Percentiles rank a stretch among this genome's conserved stretches.
phyloP scores from a whole-genome alignment of 1,140 invertebrate species.

The Cydia amplana region DNA sequence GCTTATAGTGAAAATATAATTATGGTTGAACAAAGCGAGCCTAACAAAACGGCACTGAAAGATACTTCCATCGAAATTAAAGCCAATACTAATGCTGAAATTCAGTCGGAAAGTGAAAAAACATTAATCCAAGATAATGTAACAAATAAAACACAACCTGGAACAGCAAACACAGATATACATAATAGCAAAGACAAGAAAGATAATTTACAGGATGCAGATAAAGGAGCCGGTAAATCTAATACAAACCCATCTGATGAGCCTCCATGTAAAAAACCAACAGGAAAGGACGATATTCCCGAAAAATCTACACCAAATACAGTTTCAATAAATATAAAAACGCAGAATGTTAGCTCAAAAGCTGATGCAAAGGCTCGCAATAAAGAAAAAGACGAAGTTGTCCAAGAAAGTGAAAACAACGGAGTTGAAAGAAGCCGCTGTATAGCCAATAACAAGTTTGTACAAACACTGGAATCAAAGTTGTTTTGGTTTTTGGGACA shows the following conservation, averaged over 20 bases:
- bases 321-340: background rate
- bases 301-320: background rate
- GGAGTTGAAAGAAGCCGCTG: background rate
- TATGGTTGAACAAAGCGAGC: background rate
- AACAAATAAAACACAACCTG: background rate
- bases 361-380: background rate
- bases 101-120: background rate
- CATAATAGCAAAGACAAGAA: background rate
- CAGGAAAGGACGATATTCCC: background rate
- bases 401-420: background rate
- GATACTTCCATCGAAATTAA: background rate
- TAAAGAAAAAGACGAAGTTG: background rate
- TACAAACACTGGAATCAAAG: conserved; percentile 35
- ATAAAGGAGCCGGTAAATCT: background rate
- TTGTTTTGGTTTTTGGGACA: conserved; percentile 38
- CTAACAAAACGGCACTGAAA: background rate
- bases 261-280: background rate
- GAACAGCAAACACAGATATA: background rate
- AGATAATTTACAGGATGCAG: background rate
- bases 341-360: background rate
- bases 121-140: background rate
- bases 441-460: background rate
- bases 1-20: background rate
- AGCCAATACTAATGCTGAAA: background rate
- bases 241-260: background rate